Evolutionary conservation across 2,113 vertebrate genomes (phyloP).

Genomic region (Bagarius yarrelli): DNA sequence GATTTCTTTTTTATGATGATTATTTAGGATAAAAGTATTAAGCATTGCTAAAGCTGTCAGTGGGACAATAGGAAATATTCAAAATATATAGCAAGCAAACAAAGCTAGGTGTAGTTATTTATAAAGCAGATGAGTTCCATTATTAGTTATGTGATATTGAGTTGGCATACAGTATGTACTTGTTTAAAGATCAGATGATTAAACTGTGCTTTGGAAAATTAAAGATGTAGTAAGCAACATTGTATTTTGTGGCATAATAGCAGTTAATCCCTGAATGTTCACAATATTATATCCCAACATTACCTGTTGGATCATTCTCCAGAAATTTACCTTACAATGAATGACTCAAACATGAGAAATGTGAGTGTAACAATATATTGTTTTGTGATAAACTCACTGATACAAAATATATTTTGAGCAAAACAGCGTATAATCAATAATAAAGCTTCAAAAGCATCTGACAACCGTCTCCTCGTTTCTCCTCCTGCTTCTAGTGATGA

Average conservation of each 20-base stretch:
- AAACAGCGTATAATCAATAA: background rate
- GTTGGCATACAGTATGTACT: no score
- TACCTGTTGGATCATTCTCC: background rate
- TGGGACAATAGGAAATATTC: background rate
- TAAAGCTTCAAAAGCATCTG: background rate
- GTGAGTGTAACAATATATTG: background rate
- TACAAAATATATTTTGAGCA: background rate
- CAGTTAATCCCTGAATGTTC: background rate
- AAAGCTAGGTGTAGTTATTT: background rate
- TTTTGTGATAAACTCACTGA: background rate
- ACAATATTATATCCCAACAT: background rate
- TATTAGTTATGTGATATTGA: background rate
- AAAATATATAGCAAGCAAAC: background rate
- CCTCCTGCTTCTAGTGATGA: slow-evolving; percentile 76
- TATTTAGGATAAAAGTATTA: background rate
- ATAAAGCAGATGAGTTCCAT: background rate
- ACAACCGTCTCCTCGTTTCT: background rate
- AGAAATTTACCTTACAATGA: background rate
- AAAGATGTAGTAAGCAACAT: background rate
- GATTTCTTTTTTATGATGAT: no score
- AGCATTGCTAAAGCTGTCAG: background rate
- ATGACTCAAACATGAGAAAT: background rate
- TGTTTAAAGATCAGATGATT: background rate
- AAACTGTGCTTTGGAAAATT: background rate
- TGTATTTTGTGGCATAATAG: background rate